Conservation (phyloP, 2,888 invertebrate genomes). For the Drosophila leonis region DNA sequence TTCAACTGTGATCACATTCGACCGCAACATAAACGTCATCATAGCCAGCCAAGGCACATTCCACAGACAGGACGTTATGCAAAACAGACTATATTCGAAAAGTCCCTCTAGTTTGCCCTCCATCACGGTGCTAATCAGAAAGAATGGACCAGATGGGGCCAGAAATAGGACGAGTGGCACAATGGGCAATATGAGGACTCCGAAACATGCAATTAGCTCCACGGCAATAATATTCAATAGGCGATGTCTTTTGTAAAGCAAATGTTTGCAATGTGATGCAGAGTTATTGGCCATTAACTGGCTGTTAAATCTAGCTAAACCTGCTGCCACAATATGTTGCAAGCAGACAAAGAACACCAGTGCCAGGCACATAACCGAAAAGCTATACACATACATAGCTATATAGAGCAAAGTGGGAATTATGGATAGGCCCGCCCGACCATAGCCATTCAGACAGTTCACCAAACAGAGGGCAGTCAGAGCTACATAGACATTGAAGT, state of each 20-base stretch:
- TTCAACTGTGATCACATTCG: constrained; percentile 57
- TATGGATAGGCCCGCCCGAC: background rate
- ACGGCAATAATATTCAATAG: constrained; percentile 26
- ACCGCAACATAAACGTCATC: constrained; percentile 49
- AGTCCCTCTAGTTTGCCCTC: constrained; percentile 38
- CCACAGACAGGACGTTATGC: constrained; percentile 43
- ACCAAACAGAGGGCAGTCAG: constrained; percentile 27
- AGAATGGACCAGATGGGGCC: constrained; percentile 52
- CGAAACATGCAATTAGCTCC: constrained; percentile 55
- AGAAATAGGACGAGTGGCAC: constrained; percentile 42
- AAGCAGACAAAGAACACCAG: constrained; percentile 57
- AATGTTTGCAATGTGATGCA: background rate
- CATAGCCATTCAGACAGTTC: constrained; percentile 47
- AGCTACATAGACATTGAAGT: constrained; percentile 40
- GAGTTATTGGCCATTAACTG: constrained; percentile 9
- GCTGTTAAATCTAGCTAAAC: constrained; percentile 39
- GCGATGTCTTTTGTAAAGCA: constrained; percentile 29
- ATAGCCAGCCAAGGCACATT: constrained; percentile 54
- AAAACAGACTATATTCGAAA: background rate
- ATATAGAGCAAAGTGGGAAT: constrained; percentile 25
- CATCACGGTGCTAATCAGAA: constrained; percentile 55
- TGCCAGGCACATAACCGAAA: constrained; percentile 43
- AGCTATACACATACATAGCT: constrained; percentile 46
- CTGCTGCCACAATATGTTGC: constrained; percentile 51
- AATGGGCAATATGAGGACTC: constrained; percentile 56